These are phyloP conservation scores for Haliaeetus leucogaster DNA, from an alignment of 2,113 vertebrate species.

Conservation along the genomic window DNA sequence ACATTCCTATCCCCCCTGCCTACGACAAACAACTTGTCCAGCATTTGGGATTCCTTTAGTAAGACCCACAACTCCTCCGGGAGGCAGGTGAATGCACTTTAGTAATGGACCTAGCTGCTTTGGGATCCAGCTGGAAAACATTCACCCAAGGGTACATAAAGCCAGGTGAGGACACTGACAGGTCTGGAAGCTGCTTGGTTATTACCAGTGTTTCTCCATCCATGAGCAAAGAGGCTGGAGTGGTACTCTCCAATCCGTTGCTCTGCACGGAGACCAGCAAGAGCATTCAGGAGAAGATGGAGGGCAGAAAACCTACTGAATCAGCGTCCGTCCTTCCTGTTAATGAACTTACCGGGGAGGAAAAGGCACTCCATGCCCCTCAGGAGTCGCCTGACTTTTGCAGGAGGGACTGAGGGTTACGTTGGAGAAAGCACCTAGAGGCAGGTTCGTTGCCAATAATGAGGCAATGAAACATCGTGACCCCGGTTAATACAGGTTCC, in stretches of 20 bases:
- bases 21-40: neutral
- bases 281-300: neutral
- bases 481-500: neutral
- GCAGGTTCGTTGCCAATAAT: neutral
- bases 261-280: neutral
- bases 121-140: neutral
- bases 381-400: rapidly evolving
- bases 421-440: neutral
- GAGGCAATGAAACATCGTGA: neutral
- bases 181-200: neutral
- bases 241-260: neutral
- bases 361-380: neutral
- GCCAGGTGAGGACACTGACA: neutral
- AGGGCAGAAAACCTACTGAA: neutral
- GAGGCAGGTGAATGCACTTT: neutral
- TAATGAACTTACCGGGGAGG: neutral
- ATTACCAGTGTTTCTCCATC: neutral
- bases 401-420: neutral
- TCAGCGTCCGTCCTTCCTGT: neutral
- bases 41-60: neutral
- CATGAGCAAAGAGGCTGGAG: neutral
- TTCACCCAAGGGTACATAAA: neutral
- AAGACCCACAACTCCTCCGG: neutral
- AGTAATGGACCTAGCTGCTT: neutral
- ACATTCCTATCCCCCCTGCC: neutral